phyloP scores from a whole-genome alignment of 2,797 vertebrate genomes.

The Choloepus didactylus region DNA sequence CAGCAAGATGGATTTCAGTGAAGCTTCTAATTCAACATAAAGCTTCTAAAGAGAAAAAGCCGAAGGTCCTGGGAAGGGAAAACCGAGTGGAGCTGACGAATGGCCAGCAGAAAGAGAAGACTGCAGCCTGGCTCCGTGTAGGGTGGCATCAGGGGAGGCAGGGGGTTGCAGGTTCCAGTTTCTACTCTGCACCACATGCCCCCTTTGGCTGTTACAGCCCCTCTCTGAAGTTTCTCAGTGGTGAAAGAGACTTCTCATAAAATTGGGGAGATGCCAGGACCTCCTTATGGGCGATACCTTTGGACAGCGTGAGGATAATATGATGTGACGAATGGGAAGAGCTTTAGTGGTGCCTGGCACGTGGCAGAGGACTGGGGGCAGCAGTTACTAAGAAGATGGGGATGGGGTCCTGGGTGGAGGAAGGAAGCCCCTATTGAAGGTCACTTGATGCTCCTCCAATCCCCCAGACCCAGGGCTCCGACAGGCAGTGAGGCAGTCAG shows the following conservation, averaged over 20 bases:
- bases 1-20: background rate
- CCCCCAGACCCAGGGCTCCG: background rate
- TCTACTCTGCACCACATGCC: background rate
- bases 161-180: no score
- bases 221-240: background rate
- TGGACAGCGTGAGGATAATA: background rate
- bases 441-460: background rate
- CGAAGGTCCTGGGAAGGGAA: background rate
- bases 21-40: background rate
- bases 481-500: background rate
- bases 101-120: background rate
- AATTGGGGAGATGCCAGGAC: background rate
- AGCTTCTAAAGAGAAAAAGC: background rate
- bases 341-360: background rate
- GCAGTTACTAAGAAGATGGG: background rate
- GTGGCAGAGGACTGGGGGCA: background rate
- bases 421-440: background rate
- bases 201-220: rapidly evolving
- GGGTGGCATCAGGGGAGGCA: rapidly evolving
- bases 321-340: no score
- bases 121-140: background rate
- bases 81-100: background rate
- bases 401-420: background rate
- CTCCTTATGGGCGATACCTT: background rate
- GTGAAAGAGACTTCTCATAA: background rate